Conservation (phyloP, 2,888 invertebrate species). For the Aplocera efformata region DNA sequence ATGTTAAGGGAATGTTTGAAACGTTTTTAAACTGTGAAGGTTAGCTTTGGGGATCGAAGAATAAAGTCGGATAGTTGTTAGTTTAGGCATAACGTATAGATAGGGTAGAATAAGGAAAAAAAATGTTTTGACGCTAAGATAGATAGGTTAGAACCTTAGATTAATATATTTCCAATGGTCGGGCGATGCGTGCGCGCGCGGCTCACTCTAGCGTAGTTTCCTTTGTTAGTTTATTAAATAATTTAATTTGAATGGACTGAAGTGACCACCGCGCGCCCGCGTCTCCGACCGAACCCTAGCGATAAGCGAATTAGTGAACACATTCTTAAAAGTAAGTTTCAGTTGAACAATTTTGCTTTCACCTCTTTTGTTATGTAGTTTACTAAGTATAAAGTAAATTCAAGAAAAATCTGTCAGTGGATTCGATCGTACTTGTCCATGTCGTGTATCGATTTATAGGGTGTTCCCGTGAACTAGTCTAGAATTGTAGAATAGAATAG, state of each 20-base stretch:
- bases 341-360: conserved; percentile 77
- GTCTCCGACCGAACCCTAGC: conserved; percentile 29
- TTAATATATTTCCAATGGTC: conserved; percentile 58
- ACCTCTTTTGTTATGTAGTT: conserved; percentile 80
- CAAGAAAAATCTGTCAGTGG: conserved; percentile 67
- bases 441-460: conserved; percentile 76
- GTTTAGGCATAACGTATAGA: conserved; percentile 72
- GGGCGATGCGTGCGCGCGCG: conserved; percentile 45
- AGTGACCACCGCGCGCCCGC: conserved; percentile 51
- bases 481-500: conserved; percentile 80
- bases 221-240: conserved; percentile 79
- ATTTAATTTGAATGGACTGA: conserved; percentile 79
- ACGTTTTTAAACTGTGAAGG: conserved; percentile 60
- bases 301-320: conserved; percentile 68
- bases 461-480: conserved; percentile 81
- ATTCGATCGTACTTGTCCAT: conserved; percentile 79
- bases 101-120: conserved; percentile 71
- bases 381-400: conserved; percentile 76
- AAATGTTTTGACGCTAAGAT: conserved; percentile 77
- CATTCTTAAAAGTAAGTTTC: conserved; percentile 71
- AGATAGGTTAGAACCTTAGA: conserved; percentile 72
- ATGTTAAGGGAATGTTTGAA: conserved; percentile 66
- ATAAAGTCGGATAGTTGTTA: conserved; percentile 66
- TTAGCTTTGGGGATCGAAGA: conserved; percentile 58
- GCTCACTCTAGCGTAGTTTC: conserved; percentile 72